Conservation (phyloP, 2,888 invertebrate species). For the Antheraea assamensis region DNA sequence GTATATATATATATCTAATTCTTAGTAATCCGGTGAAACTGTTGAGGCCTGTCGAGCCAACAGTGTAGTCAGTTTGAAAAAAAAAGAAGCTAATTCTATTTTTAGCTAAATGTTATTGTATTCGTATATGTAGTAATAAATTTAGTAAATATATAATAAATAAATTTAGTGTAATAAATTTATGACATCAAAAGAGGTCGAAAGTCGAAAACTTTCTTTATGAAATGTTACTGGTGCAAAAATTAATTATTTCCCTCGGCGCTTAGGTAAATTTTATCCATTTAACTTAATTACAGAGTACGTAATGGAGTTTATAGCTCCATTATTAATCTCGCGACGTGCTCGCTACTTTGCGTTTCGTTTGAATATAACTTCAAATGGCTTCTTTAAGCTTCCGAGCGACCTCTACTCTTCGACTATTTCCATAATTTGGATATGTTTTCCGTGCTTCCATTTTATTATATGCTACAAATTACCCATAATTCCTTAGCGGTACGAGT, state of each 20-base stretch:
- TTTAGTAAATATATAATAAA: no score
- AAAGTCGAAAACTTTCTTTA: slow-evolving; percentile 38
- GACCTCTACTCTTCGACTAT: slow-evolving; percentile 31
- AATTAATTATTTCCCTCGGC: slow-evolving; percentile 61
- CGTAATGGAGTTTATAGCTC: slow-evolving; percentile 68
- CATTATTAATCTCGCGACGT: slow-evolving; percentile 67
- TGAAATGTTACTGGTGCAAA: slow-evolving; percentile 47
- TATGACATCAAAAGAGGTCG: slow-evolving; percentile 28
- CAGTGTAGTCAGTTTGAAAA: no score
- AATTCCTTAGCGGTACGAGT: not conserved
- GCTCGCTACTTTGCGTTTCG: slow-evolving; percentile 42
- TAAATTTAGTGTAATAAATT: not conserved
- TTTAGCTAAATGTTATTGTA: not conserved
- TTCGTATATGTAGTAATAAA: not conserved
- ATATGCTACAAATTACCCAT: slow-evolving; percentile 9
- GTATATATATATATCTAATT: no score
- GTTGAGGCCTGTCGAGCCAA: no score
- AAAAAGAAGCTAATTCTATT: not conserved
- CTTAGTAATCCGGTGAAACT: no score
- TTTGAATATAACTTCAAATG: slow-evolving; percentile 48
- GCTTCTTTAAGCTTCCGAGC: slow-evolving; percentile 36
- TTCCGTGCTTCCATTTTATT: slow-evolving; percentile 1
- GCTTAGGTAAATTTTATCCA: slow-evolving; percentile 66
- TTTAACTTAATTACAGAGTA: slow-evolving; percentile 71
- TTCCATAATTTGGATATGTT: slow-evolving; percentile 27